Percentiles rank a stretch among this genome's conserved stretches.
These are phyloP conservation scores for Turritopsis rubra DNA, from an alignment of 30 jellyfish, hydroid and myxozoan genomes.

Conservation along the genomic window DNA sequence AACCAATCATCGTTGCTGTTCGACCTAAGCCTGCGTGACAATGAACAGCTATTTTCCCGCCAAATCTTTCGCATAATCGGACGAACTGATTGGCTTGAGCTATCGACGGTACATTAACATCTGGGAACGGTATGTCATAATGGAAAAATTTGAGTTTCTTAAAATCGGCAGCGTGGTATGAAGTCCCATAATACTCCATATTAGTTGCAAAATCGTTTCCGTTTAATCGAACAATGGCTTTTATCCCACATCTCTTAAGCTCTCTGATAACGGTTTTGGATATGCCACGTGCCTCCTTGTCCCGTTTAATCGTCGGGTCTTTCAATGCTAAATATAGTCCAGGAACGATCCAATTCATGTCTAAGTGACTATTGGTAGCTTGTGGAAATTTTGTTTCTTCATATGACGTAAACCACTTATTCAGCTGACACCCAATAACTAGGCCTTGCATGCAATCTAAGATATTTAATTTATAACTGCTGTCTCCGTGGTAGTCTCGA, in stretches of 20 bases:
- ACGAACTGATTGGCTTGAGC: constrained; percentile 52
- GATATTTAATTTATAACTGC: constrained; percentile 50
- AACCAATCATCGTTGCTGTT: constrained; percentile 88
- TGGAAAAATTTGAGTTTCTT: constrained; percentile 38
- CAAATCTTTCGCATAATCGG: constrained; percentile 44
- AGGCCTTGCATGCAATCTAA: constrained; percentile 65
- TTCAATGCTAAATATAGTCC: constrained; percentile 62
- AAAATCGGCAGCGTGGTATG: constrained; percentile 53
- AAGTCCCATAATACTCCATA: constrained; percentile 46
- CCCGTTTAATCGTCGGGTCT: constrained; percentile 61
- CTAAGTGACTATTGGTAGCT: constrained; percentile 37
- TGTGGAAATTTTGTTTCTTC: constrained; percentile 29
- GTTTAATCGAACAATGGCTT: constrained; percentile 52
- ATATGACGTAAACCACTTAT: constrained; percentile 23
- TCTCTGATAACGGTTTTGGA: constrained; percentile 39
- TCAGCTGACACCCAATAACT: constrained; percentile 20
- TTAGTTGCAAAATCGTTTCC: constrained; percentile 40
- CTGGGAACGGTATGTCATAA: constrained; percentile 63
- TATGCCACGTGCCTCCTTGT: constrained; percentile 22
- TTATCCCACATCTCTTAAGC: constrained; percentile 40
- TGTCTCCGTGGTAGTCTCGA: constrained; percentile 80
- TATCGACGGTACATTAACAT: constrained; percentile 61
- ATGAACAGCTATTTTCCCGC: constrained; percentile 61
- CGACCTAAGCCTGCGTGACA: constrained; percentile 97
- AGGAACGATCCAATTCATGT: constrained; percentile 86